These are phyloP conservation scores for Leucosticte australis DNA, from an alignment of 2,113 vertebrate species.

Conservation along the genomic window DNA sequence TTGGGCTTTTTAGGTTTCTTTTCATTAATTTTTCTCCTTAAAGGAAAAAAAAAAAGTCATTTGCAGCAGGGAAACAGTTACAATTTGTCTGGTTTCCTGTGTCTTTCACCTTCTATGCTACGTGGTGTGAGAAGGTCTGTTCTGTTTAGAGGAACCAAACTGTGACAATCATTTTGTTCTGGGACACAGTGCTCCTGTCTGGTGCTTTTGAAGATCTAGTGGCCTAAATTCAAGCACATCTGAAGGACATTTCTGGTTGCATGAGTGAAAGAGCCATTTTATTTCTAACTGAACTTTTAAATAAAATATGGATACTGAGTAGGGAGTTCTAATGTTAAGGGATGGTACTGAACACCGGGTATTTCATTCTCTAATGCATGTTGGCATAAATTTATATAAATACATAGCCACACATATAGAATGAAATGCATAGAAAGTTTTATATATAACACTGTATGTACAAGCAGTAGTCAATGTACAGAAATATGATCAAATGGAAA, in stretches of 20 bases:
- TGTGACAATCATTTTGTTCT: conserved; percentile 12
- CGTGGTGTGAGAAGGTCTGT: background rate
- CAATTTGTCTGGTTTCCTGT: background rate
- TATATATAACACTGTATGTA: background rate
- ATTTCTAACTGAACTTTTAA: background rate
- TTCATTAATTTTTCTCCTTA: background rate
- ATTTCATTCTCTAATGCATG: background rate
- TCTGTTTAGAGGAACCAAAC: conserved; percentile 3
- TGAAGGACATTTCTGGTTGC: background rate
- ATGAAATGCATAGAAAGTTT: background rate
- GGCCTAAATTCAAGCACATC: background rate
- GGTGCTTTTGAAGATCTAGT: background rate
- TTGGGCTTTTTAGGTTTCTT: background rate
- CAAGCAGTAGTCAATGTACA: background rate
- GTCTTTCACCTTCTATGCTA: background rate
- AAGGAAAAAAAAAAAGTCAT: background rate
- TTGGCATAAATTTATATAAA: background rate
- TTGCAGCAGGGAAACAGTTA: background rate
- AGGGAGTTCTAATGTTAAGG: background rate
- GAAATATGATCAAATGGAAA: background rate
- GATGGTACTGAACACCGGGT: background rate
- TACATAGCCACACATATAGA: background rate
- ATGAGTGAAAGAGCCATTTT: background rate
- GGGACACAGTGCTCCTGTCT: background rate
- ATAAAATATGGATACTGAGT: background rate